These are phyloP conservation scores for Pemphigus obesinymphae DNA, from an alignment of 1,140 invertebrate genomes.

Conservation along the genomic window DNA sequence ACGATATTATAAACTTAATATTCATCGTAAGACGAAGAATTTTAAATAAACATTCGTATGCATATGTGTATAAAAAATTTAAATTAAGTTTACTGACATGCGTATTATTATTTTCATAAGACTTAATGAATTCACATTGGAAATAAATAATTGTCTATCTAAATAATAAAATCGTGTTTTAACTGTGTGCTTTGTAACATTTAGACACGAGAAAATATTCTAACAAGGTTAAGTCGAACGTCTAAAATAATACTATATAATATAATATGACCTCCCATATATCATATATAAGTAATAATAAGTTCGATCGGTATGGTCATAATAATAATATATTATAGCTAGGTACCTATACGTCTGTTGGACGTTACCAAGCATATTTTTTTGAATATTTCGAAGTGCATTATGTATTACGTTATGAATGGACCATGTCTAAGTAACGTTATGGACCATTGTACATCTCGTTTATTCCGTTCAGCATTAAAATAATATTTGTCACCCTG, in stretches of 20 bases:
- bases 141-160: background rate
- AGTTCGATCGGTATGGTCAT: constrained; percentile 24
- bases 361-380: constrained; percentile 31
- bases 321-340: background rate
- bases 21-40: no score
- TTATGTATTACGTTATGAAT: background rate
- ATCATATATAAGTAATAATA: constrained; percentile 2
- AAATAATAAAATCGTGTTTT: constrained; percentile 17
- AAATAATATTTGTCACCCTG: constrained; percentile 40
- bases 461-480: constrained; percentile 29
- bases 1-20: no score
- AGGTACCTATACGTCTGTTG: background rate
- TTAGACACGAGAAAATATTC: constrained; percentile 15
- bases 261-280: constrained; percentile 29
- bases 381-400: background rate
- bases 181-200: background rate
- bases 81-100: background rate
- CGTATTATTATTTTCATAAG: background rate
- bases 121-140: background rate
- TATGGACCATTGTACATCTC: constrained; percentile 24
- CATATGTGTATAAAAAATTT: background rate
- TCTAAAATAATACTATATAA: constrained; percentile 33
- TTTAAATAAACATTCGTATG: background rate
- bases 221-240: constrained; percentile 30
- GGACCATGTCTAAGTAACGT: background rate